A percentile compares a stretch with the other conserved stretches of the same genome.
phyloP scores from a whole-genome alignment of 1,140 invertebrate genomes.

The Ephestia elutella region DNA sequence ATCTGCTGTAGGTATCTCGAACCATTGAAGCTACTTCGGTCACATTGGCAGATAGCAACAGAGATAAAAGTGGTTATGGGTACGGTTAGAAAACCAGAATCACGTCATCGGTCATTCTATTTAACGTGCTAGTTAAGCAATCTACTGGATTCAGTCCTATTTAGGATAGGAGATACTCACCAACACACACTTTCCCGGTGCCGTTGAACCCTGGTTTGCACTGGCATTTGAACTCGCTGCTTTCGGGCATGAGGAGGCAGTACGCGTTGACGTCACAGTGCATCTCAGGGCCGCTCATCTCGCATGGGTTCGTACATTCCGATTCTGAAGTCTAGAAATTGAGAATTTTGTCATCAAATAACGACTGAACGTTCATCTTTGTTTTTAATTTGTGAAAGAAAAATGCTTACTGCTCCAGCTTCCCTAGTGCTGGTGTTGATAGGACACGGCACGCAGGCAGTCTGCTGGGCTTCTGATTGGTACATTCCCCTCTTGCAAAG shows the following conservation, averaged over 20 bases:
- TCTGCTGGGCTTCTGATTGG: slow-evolving; percentile 93
- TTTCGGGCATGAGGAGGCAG: slow-evolving; percentile 89
- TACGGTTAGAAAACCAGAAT: no score
- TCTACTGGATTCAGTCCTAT: background rate
- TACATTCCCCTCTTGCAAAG: slow-evolving; percentile 94
- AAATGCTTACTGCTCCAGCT: slow-evolving; percentile 81
- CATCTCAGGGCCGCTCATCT: slow-evolving; percentile 87
- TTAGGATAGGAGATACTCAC: slow-evolving; percentile 49
- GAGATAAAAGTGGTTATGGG: no score
- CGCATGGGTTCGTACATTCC: slow-evolving; percentile 95
- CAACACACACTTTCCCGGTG: slow-evolving; percentile 84
- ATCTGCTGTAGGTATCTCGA: no score
- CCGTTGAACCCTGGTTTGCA: slow-evolving; percentile 96
- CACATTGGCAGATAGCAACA: no score
- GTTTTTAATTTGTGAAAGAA: background rate
- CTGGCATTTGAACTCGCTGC: slow-evolving; percentile 91
- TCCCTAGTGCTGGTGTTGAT: slow-evolving; percentile 93
- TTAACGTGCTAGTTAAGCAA: no score
- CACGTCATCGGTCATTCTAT: no score
- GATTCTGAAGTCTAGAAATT: slow-evolving; percentile 79
- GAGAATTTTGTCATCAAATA: slow-evolving; percentile 24
- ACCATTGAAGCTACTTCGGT: no score
- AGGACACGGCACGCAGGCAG: slow-evolving; percentile 90
- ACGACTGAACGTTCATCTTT: no score
- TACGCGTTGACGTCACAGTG: slow-evolving; percentile 92